phyloP scores from a whole-genome alignment of 2,797 vertebrate genomes.

The Sarcophilus harrisii region DNA sequence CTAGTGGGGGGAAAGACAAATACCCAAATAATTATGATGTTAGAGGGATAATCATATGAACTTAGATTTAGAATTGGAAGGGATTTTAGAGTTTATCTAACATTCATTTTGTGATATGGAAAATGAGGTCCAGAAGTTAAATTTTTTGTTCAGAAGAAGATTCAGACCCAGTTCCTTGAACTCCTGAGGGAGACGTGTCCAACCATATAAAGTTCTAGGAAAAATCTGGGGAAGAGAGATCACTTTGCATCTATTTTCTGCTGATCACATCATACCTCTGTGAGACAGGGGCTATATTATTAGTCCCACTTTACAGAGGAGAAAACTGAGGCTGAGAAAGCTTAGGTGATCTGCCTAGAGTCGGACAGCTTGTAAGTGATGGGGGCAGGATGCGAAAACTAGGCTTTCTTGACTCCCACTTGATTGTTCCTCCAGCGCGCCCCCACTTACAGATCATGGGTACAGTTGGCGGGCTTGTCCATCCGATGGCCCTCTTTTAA shows the following conservation, averaged over 20 bases:
- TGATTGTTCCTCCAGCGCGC: background rate
- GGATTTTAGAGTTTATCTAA: background rate
- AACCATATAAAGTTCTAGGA: background rate
- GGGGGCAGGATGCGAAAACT: background rate
- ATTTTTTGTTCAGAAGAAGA: background rate
- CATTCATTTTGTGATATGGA: background rate
- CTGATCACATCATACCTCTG: background rate
- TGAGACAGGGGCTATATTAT: background rate
- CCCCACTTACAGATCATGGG: slow-evolving; percentile 94
- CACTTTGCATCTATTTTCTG: background rate
- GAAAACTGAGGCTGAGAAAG: background rate
- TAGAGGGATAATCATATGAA: background rate
- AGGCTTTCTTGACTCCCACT: background rate
- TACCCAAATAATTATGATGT: background rate
- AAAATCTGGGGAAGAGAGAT: background rate
- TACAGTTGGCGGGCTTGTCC: slow-evolving; percentile 99
- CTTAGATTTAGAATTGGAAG: background rate
- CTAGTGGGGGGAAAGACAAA: background rate
- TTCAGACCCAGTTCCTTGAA: background rate
- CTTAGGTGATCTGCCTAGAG: background rate
- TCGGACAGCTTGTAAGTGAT: background rate
- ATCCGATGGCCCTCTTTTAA: slow-evolving; percentile 99
- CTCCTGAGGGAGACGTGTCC: background rate
- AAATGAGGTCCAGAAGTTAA: background rate
- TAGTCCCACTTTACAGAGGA: background rate